Base-by-base conservation (phyloP, 2,113 vertebrate species). In the Myiozetetes cayanensis region DNA sequence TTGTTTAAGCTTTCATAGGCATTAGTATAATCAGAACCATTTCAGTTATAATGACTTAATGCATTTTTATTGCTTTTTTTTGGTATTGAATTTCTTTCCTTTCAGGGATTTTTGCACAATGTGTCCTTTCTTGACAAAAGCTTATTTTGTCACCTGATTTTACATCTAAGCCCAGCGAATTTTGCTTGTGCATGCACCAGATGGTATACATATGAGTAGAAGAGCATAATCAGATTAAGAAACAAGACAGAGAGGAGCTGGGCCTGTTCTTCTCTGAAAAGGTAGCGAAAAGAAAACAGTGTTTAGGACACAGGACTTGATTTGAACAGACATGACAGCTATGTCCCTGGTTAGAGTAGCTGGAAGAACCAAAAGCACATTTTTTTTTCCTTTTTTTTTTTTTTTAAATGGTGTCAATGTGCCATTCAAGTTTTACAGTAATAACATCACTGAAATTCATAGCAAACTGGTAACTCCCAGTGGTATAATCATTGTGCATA, bases 141-240 rank as follows among this genome's bases (percentile, higher is more conserved):
- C 71, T 94, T 93, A 53, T 93, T 90, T 97, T 95, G 79, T 96
- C 93, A 94, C 93, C 95, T 95, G 93, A 72, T 96, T 66, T 94
- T 95, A 68, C 68, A 78, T 94, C 73, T 88, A 92, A 83, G 70
- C 86, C 87, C 73, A 93, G 73, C 73, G 68, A 95, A 91, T 96
- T 95, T 96, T 97, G 67, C 87, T 86, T 84, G 85, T 96, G 82
- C 16, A 8, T 91, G 70, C 43, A 87, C 87, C 95, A 97, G 93
- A 93, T 95, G 96, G 91, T 89, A 74, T 91, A 91, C 75, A 73
- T 95, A 93, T 61, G 92, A 97, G 91, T 89, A 84, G 66, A 94
- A 87, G 70, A 95, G 75, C 55, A 85, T 96, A 93, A 94, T 96
- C 91, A 95, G 80, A 94, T 96, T 95, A 96, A 94, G 90, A 95